These are phyloP conservation scores for Phymanthus crucifer DNA, from an alignment of 92 coral and sea anemone species.

Conservation along the genomic window DNA sequence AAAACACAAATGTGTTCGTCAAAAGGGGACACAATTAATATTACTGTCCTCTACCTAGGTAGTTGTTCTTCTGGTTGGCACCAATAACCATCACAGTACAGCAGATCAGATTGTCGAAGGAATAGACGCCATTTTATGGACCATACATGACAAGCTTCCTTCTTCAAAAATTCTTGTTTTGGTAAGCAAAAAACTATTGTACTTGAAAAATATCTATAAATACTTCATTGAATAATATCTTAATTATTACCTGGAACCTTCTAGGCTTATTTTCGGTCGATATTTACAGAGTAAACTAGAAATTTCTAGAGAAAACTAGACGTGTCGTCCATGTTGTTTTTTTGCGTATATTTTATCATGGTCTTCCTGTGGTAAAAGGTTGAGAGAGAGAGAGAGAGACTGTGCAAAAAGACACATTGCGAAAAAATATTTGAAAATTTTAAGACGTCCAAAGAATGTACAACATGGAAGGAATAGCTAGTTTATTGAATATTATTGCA, in stretches of 20 bases:
- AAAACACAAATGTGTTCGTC: no score
- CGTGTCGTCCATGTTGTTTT: not conserved
- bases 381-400: not conserved
- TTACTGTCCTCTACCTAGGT: no score
- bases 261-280: not conserved
- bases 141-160: conserved; percentile 71
- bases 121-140: conserved; percentile 85
- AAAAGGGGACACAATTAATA: no score
- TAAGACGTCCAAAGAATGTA: not conserved
- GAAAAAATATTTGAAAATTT: not conserved
- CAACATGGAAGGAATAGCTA: no score
- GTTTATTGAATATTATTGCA: no score
- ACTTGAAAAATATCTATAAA: not conserved
- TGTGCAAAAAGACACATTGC: not conserved
- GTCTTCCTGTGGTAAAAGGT: not conserved
- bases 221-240: not conserved
- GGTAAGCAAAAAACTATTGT: conserved; percentile 52
- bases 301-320: not conserved
- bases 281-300: not conserved
- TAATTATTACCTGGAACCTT: not conserved
- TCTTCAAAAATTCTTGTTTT: conserved; percentile 76
- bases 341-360: not conserved
- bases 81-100: conserved; percentile 81
- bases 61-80: conserved; percentile 82
- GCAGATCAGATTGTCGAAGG: conserved; percentile 93